Conservation (phyloP, 2,113 vertebrate genomes). For the Alligator sinensis region DNA sequence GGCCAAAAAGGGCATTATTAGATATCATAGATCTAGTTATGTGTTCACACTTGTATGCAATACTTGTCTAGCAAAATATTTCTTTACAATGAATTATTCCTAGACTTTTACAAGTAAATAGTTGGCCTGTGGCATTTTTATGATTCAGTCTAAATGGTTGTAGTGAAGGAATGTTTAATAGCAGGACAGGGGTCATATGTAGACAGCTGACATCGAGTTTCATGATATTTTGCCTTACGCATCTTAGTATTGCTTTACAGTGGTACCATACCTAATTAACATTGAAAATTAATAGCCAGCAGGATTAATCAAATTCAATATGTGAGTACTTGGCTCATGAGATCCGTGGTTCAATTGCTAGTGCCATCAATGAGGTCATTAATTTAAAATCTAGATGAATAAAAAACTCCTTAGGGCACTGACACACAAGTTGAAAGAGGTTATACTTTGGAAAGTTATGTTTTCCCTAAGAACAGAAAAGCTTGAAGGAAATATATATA, state of each 20-base stretch:
- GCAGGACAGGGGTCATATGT: neutral
- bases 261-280: constrained; percentile 65
- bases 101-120: neutral
- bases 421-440: constrained; percentile 55
- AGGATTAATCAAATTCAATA: constrained; percentile 74
- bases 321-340: constrained; percentile 66
- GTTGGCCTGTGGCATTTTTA: neutral
- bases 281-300: constrained; percentile 69
- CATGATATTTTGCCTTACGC: neutral
- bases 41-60: neutral
- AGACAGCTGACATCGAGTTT: neutral
- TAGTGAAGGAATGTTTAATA: neutral
- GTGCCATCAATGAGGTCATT: constrained; percentile 66
- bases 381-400: constrained; percentile 75
- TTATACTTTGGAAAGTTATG: constrained; percentile 19
- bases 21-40: neutral
- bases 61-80: neutral
- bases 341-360: constrained; percentile 69
- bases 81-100: neutral
- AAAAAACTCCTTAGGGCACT: constrained; percentile 64
- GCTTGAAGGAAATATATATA: neutral
- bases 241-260: constrained; percentile 5
- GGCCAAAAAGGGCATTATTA: neutral
- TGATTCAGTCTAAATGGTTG: neutral
- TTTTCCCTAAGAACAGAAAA: constrained; percentile 24